Base-by-base conservation (phyloP, 2,113 vertebrate species). In the Tringa solitaria region DNA sequence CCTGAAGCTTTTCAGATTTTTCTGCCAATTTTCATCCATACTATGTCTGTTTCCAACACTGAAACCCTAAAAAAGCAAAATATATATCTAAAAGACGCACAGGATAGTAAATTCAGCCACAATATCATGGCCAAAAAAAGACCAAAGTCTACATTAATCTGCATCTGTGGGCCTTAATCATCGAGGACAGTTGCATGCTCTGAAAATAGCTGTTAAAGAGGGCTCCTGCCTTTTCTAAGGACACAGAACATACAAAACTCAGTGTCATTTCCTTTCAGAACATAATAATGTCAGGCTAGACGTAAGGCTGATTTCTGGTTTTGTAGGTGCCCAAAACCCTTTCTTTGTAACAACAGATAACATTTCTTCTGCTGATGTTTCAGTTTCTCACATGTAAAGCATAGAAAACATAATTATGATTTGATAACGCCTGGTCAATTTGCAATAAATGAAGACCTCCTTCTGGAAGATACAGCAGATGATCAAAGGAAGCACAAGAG, bases 21-120 rank as follows among this genome's bases (percentile, higher is more conserved):
- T 97, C 92, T 97, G 95, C 97, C 97, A 95, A 95, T 97, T 97
- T 98, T 92, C 81, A 91, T 97, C 96, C 96, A 96, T 96, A 96
- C 84, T 93, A 67, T 95, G 92, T 98, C 96, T 96, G 96, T 95
- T 97, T 97, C 96, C 89, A 96, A 96, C 94, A 96, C 90, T 95
- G 88, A 94, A 97, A 93, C 67, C 76, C 86, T 81, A 86, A 95
- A 95, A 96, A 96, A 96, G 90, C 90, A 95, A 97, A 97, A 97
- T 96, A 97, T 88, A 92, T 78, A 43, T 81, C 64, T 87, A 87
- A 88, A 88, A 92, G 88, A 90, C 84, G 86, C 76, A 86, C 10
- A 72, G 80, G 88, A 26, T 88, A 72, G 86, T 92, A 96, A 96
- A 96, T 74, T 87, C 90, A 91, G 80, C 28, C 76, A 82, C 70